Base-by-base conservation (phyloP, 1,140 invertebrate species). In the Heliothis subflexa region DNA sequence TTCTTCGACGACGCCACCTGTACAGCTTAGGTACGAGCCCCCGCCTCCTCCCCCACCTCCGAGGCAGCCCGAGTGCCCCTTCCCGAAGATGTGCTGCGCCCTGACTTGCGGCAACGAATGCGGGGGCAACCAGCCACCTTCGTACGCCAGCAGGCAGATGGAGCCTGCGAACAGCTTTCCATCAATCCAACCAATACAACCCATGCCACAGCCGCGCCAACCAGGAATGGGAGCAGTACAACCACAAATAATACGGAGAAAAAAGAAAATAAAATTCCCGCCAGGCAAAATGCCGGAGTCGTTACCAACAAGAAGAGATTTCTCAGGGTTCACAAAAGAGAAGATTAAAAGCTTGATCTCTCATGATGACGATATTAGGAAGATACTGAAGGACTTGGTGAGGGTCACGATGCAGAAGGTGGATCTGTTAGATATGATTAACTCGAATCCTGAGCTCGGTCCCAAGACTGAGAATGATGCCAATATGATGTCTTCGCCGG, bases 361-460 rank as follows among this genome's bases (percentile, higher is more conserved):
- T 0, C 82, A 93, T 40, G 93, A 94, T 66, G 86, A 87, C 12
- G 92, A 94, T 79, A 94, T 94, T 49, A 90, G 89, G 78, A 93
- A 92, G 83, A 94, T 94, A 33, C 82, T 94, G 25, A 93, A 88
- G 47, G 92, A 94, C 52, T 76, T 94, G 1, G 92, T 94, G 3
- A 87, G 86, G 73, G 91, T 94, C 0, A 93, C 92, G 0, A 94
- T 94, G 91, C 88, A 92, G 82, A 94, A 94, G 74, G 91, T 91
- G 0, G 89, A 92, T 76, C 73, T 94, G 45, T 78, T 90, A 74
- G 83, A 92, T 21, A 83, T 89, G 81, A 75, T 91, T 5, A 89
- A 87, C 10, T 40, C 64, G 1, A 87, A 81, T 40, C 80, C 33
- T 33, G 33, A 78, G n/a, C 80, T 79, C 7, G 33, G 3, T 33